A percentile compares a stretch with the other conserved stretches of the same genome.
phyloP scores from a whole-genome alignment of 1,140 invertebrate genomes.

The Sinella curviseta region DNA sequence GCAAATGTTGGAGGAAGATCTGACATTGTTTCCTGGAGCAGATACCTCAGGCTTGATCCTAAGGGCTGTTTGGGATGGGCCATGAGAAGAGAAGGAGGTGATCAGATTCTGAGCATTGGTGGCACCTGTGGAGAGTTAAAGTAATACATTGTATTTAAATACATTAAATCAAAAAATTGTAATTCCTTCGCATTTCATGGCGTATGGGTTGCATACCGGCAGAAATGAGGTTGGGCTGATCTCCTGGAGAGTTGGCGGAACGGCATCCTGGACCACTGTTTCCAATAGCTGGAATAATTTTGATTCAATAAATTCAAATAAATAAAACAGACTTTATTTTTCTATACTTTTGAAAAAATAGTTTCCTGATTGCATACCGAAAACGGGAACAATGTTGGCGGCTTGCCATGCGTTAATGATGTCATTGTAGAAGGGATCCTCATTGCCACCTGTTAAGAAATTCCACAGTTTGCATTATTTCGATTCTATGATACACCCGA shows the following conservation, averaged over 20 bases:
- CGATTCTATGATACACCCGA: too few relatives aligned
- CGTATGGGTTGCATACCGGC: too few relatives aligned
- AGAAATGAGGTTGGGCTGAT: background rate
- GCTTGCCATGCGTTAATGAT: background rate
- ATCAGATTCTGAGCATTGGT: background rate
- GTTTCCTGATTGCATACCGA: background rate
- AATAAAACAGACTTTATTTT: background rate
- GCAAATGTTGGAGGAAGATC: conserved; percentile 23
- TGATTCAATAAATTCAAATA: background rate
- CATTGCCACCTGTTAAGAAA: background rate
- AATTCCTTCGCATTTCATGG: too few relatives aligned
- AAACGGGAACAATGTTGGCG: conserved; percentile 12
- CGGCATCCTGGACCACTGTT: conserved; percentile 2
- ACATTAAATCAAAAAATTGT: too few relatives aligned
- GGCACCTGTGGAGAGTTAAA: too few relatives aligned
- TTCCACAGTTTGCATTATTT: too few relatives aligned
- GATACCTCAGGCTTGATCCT: conserved; percentile 19
- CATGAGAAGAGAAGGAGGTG: background rate
- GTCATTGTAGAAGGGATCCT: conserved; percentile 5
- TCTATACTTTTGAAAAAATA: background rate
- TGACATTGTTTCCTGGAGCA: conserved; percentile 26
- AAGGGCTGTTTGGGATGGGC: background rate
- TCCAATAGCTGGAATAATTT: background rate
- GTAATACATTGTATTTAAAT: too few relatives aligned
- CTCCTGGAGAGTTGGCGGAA: conserved; percentile 1